Conservation (phyloP, 2,113 vertebrate genomes). For the Chaetodon trifascialis region DNA sequence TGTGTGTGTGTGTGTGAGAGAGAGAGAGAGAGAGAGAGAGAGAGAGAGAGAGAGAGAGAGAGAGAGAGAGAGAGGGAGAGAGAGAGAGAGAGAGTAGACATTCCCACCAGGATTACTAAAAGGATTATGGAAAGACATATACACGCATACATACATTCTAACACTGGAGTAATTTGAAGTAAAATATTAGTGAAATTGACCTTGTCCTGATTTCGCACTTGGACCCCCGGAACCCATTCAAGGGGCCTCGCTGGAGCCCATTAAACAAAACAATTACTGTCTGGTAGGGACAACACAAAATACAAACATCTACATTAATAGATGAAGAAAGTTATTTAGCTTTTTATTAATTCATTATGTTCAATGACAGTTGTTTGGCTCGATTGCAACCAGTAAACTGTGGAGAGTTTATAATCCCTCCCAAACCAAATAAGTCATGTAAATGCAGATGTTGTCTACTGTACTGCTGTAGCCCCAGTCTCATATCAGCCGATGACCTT, state of each 20-base stretch:
- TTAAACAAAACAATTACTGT: not conserved
- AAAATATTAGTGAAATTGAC: not conserved
- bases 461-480: not conserved
- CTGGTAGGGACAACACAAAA: not conserved
- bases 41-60: too few relatives aligned
- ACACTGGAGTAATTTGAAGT: not conserved
- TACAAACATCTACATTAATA: slow-evolving; percentile 3
- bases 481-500: slow-evolving; percentile 51
- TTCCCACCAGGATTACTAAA: not conserved
- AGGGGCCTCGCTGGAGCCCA: not conserved
- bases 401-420: not conserved
- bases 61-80: too few relatives aligned
- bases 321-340: not conserved
- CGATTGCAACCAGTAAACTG: not conserved
- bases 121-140: not conserved
- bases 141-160: not conserved
- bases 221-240: not conserved
- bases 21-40: too few relatives aligned
- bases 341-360: not conserved
- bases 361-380: not conserved
- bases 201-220: not conserved
- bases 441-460: not conserved
- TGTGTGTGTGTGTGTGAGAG: slow-evolving; percentile 15
- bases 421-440: not conserved
- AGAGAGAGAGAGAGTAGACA: too few relatives aligned